These are phyloP conservation scores for Chionomys nivalis DNA, from an alignment of 2,113 vertebrate genomes.

Conservation along the genomic window DNA sequence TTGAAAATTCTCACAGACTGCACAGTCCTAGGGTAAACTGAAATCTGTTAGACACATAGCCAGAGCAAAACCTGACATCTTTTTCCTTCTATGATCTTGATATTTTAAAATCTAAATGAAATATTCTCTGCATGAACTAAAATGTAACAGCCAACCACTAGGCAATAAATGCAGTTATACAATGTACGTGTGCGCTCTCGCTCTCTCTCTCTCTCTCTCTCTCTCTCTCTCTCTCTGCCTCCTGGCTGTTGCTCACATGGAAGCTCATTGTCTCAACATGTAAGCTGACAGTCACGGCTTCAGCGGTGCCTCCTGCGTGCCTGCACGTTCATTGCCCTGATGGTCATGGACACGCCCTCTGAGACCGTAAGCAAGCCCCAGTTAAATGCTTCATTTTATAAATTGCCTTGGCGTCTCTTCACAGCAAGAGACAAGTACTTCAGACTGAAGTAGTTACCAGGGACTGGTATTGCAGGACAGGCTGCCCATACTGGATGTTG, in stretches of 20 bases:
- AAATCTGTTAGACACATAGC: conserved; percentile 61
- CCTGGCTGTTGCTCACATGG: background rate
- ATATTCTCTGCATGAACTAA: conserved; percentile 56
- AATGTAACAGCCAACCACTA: conserved; percentile 44
- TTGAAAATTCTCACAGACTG: conserved; percentile 94
- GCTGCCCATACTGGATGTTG: background rate
- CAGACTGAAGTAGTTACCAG: background rate
- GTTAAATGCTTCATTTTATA: background rate
- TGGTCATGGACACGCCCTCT: background rate
- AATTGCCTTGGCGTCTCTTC: background rate
- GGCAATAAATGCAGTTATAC: conserved; percentile 37
- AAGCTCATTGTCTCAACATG: background rate
- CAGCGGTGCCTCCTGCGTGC: background rate
- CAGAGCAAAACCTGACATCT: conserved; percentile 55
- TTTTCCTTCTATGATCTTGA: conserved; percentile 66
- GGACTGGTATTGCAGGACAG: background rate
- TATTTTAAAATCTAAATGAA: conserved; percentile 51
- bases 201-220: background rate
- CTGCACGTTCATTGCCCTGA: background rate
- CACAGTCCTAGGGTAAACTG: conserved; percentile 87
- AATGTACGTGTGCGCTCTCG: background rate
- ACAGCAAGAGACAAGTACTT: background rate
- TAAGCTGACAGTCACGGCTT: background rate
- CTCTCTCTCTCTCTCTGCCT: no score
- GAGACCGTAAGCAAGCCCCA: background rate